Conservation (phyloP, 2,888 invertebrate species). For the Nomada ruficornis region DNA sequence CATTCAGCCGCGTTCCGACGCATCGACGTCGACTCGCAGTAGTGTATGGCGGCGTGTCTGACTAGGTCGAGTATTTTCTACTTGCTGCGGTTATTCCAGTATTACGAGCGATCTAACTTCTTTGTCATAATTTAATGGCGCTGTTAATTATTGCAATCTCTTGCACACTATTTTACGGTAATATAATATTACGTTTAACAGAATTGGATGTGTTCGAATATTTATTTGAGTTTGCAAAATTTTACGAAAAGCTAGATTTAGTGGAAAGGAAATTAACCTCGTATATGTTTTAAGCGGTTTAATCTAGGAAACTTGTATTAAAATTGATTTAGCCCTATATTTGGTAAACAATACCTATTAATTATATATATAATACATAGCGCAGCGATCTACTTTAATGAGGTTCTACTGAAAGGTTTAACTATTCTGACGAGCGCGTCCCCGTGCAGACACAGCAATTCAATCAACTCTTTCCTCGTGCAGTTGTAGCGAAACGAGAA, state of each 20-base stretch:
- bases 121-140: neutral
- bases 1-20: constrained; percentile 19
- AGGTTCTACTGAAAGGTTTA: too few species aligned
- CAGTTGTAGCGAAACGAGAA: neutral
- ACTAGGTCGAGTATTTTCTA: constrained; percentile 26
- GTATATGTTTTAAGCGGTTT: too few species aligned
- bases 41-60: neutral
- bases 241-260: neutral
- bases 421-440: too few species aligned
- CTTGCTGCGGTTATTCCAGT: neutral
- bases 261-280: neutral
- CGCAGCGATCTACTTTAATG: too few species aligned
- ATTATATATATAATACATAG: too few species aligned
- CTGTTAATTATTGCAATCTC: neutral
- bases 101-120: too few species aligned
- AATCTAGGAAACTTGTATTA: too few species aligned
- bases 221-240: neutral
- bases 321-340: too few species aligned
- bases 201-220: neutral
- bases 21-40: neutral
- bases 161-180: neutral
- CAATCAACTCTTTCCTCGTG: neutral
- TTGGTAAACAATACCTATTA: too few species aligned
- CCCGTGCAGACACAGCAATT: too few species aligned
- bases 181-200: neutral